phyloP scores from a whole-genome alignment of 2,888 invertebrate genomes.

The Drosophila mimetica region DNA sequence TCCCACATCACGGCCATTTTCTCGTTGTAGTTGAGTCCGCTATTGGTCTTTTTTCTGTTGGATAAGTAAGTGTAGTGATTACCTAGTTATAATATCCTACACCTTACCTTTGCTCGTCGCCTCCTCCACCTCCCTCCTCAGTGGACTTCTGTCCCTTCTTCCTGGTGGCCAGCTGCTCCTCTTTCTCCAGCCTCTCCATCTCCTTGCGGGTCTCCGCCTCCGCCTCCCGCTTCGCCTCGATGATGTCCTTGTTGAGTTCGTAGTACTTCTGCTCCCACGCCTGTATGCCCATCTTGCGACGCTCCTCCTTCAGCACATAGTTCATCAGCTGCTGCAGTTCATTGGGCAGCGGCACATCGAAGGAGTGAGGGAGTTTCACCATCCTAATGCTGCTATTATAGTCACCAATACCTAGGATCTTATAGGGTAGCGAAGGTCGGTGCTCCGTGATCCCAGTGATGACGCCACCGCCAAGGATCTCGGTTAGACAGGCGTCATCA shows the following conservation, averaged over 20 bases:
- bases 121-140: constrained; percentile 26
- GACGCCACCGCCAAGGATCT: constrained; percentile 88
- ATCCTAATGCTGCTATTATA: constrained; percentile 88
- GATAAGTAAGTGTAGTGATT: background rate
- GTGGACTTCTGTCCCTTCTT: constrained; percentile 67
- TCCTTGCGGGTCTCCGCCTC: constrained; percentile 86
- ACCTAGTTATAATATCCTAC: background rate
- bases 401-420: constrained; percentile 89
- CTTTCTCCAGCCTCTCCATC: constrained; percentile 83
- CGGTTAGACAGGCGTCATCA: constrained; percentile 87
- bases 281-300: constrained; percentile 79
- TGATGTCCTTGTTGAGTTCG: constrained; percentile 82
- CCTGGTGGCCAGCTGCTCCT: constrained; percentile 60
- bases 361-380: constrained; percentile 86
- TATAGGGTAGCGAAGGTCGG: constrained; percentile 86
- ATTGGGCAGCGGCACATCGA: constrained; percentile 84
- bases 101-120: constrained; percentile 42
- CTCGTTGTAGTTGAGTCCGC: constrained; percentile 64
- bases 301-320: constrained; percentile 85
- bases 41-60: background rate
- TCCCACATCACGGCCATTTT: constrained; percentile 86
- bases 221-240: constrained; percentile 81
- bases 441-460: constrained; percentile 88
- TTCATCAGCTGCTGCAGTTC: constrained; percentile 84
- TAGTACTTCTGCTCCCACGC: constrained; percentile 88